Conservation (phyloP, 2,113 vertebrate species). For the Ciconia maguari region DNA sequence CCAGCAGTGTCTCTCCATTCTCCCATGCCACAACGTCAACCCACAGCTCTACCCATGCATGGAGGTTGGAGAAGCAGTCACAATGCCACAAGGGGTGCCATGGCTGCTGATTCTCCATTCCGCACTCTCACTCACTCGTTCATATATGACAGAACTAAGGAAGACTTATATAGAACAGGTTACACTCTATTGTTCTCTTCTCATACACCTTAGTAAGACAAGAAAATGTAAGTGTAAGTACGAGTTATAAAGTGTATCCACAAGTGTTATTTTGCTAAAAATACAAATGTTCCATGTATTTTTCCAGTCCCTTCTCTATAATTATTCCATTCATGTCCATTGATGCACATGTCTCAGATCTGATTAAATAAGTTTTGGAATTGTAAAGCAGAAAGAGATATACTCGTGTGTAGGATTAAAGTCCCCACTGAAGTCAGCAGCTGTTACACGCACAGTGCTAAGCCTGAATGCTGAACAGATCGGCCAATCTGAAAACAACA, state of each 20-base stretch:
- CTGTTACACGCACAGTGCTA: background rate
- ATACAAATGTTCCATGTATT: background rate
- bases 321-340: background rate
- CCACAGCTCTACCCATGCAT: background rate
- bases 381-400: background rate
- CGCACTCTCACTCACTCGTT: background rate
- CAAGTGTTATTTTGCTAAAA: background rate
- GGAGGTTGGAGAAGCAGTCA: background rate
- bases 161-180: background rate
- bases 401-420: background rate
- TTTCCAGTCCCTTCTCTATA: background rate
- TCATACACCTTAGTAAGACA: background rate
- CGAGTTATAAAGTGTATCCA: background rate
- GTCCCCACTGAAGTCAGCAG: slow-evolving; percentile 29
- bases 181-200: background rate
- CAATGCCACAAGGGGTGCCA: background rate
- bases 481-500: slow-evolving; percentile 15
- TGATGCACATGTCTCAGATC: background rate
- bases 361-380: background rate
- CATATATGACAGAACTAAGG: background rate
- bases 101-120: background rate
- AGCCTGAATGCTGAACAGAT: slow-evolving; percentile 15
- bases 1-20: background rate
- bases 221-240: background rate
- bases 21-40: background rate